phyloP scores from a whole-genome alignment of 2,797 vertebrate species.

The Typhlichthys subterraneus region DNA sequence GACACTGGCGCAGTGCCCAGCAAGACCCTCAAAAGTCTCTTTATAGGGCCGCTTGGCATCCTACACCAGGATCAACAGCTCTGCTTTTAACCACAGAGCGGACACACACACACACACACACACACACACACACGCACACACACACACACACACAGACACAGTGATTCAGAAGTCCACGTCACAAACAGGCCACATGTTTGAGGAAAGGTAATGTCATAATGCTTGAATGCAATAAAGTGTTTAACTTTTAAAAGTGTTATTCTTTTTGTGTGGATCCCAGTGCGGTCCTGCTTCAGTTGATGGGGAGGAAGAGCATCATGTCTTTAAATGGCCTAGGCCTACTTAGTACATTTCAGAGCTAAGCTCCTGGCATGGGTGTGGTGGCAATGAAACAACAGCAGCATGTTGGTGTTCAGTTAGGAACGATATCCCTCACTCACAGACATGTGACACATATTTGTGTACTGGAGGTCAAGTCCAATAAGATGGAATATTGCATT shows the following conservation, averaged over 20 bases:
- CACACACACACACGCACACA: constrained; percentile 26
- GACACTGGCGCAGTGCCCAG: constrained; percentile 51
- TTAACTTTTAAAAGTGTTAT: constrained; percentile 63
- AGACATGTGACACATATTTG: no score
- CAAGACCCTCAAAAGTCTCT: constrained; percentile 69
- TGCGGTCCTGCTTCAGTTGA: constrained; percentile 39
- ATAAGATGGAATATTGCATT: no score
- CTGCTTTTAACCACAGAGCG: constrained; percentile 52
- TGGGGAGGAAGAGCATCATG: constrained; percentile 59
- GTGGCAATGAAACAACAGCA: no score
- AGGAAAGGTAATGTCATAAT: constrained; percentile 59
- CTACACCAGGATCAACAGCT: constrained; percentile 64
- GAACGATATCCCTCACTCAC: no score
- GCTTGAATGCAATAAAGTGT: constrained; percentile 56
- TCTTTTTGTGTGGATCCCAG: constrained; percentile 62
- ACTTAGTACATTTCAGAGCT: constrained; percentile 44
- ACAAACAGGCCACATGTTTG: constrained; percentile 36
- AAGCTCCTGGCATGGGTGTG: not conserved
- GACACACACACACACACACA: constrained; percentile 16
- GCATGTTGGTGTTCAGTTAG: no score
- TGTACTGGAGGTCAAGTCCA: no score
- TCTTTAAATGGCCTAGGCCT: constrained; percentile 27
- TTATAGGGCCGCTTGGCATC: constrained; percentile 71
- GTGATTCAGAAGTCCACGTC: constrained; percentile 35
- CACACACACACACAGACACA: constrained; percentile 22